phyloP scores from a whole-genome alignment of 2,888 invertebrate species.

The Xanthorhoe spadicearia region DNA sequence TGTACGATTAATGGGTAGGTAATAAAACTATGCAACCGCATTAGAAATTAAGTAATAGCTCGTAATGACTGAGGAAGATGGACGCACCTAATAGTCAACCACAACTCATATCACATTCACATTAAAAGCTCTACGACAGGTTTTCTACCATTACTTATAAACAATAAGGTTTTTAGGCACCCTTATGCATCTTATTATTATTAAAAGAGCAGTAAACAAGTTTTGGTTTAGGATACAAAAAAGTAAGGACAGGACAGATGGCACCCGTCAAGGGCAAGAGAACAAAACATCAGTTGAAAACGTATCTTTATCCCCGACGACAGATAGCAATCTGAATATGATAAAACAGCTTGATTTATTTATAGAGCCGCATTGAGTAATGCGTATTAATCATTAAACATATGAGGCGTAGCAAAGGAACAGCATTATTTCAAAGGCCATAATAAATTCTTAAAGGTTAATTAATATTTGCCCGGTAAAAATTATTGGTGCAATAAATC shows the following conservation, averaged over 20 bases:
- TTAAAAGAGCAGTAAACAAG: neutral
- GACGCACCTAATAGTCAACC: constrained; percentile 4
- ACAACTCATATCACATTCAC: too few relatives aligned
- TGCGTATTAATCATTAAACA: constrained; percentile 38
- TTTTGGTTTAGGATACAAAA: constrained; percentile 10
- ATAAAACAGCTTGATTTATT: constrained; percentile 33
- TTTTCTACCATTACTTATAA: neutral
- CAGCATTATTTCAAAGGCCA: constrained; percentile 25
- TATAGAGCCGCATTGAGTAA: constrained; percentile 28
- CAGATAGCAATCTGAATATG: constrained; percentile 30
- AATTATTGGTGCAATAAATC: constrained; percentile 13
- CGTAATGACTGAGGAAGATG: constrained; percentile 28
- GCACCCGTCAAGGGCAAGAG: constrained; percentile 30
- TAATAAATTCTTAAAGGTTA: constrained; percentile 7
- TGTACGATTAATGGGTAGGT: constrained; percentile 40
- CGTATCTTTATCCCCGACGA: constrained; percentile 28
- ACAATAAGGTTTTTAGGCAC: neutral
- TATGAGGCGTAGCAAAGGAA: constrained; percentile 35
- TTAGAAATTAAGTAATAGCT: constrained; percentile 47
- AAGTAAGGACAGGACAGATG: constrained; percentile 30
- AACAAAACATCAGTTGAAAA: constrained; percentile 33
- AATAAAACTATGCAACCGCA: constrained; percentile 49
- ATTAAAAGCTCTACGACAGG: neutral
- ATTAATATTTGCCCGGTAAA: constrained; percentile 7
- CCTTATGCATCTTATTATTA: neutral